phyloP scores from a whole-genome alignment of 2,797 vertebrate genomes.

The Pantherophis alleghaniensis region DNA sequence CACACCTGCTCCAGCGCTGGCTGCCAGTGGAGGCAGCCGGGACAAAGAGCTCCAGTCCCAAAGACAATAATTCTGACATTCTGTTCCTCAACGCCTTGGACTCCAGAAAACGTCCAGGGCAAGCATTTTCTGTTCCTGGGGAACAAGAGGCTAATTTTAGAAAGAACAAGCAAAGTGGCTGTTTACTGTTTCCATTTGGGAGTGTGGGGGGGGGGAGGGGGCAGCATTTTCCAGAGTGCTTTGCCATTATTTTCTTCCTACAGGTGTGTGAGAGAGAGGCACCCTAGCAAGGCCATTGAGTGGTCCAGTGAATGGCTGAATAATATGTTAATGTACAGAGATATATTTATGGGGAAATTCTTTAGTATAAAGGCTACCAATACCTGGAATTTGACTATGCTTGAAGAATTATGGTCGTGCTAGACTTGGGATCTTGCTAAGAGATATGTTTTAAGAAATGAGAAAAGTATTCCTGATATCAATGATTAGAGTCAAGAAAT shows the following conservation, averaged over 20 bases:
- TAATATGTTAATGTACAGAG: not conserved
- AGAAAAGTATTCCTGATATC: not conserved
- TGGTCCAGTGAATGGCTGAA: not conserved
- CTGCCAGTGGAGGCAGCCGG: not conserved
- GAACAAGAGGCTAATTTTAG: not conserved
- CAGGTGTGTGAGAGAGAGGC: not conserved
- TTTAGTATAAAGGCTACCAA: not conserved
- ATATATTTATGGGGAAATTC: not conserved
- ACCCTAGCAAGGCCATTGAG: not conserved
- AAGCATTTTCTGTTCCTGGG: not conserved
- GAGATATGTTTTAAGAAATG: not conserved
- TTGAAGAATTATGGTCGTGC: not conserved
- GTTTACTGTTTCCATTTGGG: not conserved
- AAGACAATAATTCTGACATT: not conserved
- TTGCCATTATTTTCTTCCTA: not conserved
- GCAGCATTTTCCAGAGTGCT: not conserved
- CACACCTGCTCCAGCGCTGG: not conserved
- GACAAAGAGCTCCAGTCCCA: not conserved
- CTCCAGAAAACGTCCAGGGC: not conserved
- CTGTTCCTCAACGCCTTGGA: not conserved
- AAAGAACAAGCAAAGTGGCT: not conserved
- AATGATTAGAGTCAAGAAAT: not conserved
- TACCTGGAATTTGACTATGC: not conserved
- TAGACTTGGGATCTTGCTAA: not conserved
- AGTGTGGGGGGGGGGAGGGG: too few species aligned